Evolutionary conservation across 2,888 invertebrate species (phyloP).

Genomic region (Timema cristinae): DNA sequence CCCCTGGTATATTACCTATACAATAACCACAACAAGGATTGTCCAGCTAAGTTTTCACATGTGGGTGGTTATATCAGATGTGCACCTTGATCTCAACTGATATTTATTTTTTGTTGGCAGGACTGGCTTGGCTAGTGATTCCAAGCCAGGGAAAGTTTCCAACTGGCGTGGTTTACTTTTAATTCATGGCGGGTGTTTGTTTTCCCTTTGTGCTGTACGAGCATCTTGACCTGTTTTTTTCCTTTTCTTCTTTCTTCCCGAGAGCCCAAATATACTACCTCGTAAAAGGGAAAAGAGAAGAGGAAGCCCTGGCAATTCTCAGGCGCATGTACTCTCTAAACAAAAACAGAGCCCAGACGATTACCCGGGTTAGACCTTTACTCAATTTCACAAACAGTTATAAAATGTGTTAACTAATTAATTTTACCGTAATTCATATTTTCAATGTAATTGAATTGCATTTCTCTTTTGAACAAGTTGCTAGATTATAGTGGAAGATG

Average conservation of each 20-base stretch:
- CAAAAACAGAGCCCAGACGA: conserved; percentile 47
- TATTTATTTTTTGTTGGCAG: conserved; percentile 48
- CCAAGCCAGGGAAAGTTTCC: conserved; percentile 51
- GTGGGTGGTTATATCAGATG: not conserved
- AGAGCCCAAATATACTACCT: conserved; percentile 46
- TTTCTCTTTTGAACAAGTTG: too few species aligned
- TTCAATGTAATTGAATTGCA: too few species aligned
- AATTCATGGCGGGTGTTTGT: conserved; percentile 63
- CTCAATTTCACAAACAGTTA: too few species aligned
- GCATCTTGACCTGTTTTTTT: conserved; percentile 59
- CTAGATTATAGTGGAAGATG: too few species aligned
- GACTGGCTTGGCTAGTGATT: conserved; percentile 68
- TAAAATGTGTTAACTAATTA: too few species aligned
- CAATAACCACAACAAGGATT: too few species aligned
- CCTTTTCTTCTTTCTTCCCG: conserved; percentile 46
- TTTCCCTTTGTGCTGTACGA: conserved; percentile 59
- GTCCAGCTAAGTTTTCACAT: too few species aligned
- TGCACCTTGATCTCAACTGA: not conserved
- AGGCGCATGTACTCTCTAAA: conserved; percentile 42
- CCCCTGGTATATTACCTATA: too few species aligned
- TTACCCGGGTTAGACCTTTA: conserved; percentile 65
- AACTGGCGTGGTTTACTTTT: conserved; percentile 39
- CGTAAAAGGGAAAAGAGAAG: conserved; percentile 39
- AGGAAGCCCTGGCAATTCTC: conserved; percentile 41
- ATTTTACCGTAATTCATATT: too few species aligned